A percentile compares a stretch with the other conserved stretches of the same genome.
phyloP scores from a whole-genome alignment of 2,113 vertebrate genomes.

The Macrotis lagotis region DNA sequence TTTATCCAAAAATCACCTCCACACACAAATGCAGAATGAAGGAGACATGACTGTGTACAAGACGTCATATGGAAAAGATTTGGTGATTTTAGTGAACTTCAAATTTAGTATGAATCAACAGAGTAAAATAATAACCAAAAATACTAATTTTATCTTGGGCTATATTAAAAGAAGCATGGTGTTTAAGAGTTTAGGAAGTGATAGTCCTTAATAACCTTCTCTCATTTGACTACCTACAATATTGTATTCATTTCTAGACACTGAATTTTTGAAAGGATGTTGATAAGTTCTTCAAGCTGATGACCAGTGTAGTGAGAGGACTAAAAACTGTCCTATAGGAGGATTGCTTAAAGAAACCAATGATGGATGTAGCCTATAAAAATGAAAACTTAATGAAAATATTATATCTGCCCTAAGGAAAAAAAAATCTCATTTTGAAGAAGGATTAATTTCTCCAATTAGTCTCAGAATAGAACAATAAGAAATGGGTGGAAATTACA shows the following conservation, averaged over 20 bases:
- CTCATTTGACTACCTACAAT: not conserved
- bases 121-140: not conserved
- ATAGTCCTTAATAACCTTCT: not conserved
- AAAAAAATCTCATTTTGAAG: not conserved
- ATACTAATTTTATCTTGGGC: not conserved
- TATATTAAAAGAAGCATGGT: not conserved
- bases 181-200: not conserved
- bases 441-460: not conserved
- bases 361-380: not conserved
- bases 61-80: not conserved
- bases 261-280: not conserved
- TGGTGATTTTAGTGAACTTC: not conserved
- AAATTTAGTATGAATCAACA: not conserved
- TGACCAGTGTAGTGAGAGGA: not conserved
- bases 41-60: not conserved
- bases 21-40: not conserved
- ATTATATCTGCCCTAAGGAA: not conserved
- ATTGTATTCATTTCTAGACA: not conserved
- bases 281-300: not conserved
- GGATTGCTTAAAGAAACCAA: not conserved
- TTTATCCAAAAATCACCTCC: fast-evolving
- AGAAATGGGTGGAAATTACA: not conserved
- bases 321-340: not conserved
- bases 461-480: not conserved
- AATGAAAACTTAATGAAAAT: not conserved